Base-by-base conservation (phyloP, 2,113 vertebrate species). In the Sitta europaea region DNA sequence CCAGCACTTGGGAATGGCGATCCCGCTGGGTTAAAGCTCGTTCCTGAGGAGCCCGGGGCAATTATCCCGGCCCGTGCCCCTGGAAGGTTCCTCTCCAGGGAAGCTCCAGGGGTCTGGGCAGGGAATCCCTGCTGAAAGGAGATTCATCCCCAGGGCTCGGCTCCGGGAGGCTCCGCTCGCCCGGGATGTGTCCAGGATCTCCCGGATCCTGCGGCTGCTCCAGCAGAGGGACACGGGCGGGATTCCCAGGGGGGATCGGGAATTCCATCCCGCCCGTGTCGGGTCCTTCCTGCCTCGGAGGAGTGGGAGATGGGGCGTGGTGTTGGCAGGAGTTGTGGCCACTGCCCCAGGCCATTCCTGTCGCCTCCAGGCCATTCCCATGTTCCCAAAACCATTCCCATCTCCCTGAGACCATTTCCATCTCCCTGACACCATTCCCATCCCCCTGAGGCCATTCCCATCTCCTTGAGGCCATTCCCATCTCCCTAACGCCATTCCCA, bases 121-220 rank as follows among this genome's bases (percentile, higher is more conserved):
- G 92, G 94, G 47, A 62, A 95, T 94, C 67, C 2, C 0, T 83
- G 16, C 63, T 83, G 92, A 94, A 96, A 96, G 72, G 48, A 54
- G 96, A 95, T 72, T 67, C 83, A 90, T 94, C 94, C 91, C 94
- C 88, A 77, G 95, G 94, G 94, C 13, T n/a, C 0, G 27, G 59
- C 10, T 66, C 3, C 2, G 4, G 35, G 82, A 74, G 38, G 58
- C 33, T 86, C 57, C 3, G 50, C 75, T 53, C 47, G 1, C 0
- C 20, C 0, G 0, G 75, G 77, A 77, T 12, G 68, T 0, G 4
- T 4, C 81, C 48, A 0, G 29, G 28, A 0, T 9, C 21, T 77
- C 54, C 68, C 65, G 3, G 40, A 0, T 40, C 50, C 25, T 3
- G 2, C 35, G 36, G 31, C 33, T 1, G 16, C 55, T 33, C 29